A percentile compares a stretch with the other conserved stretches of the same genome.
These are phyloP conservation scores for Eremobia ochroleuca DNA, from an alignment of 2,888 invertebrate genomes.

Conservation along the genomic window DNA sequence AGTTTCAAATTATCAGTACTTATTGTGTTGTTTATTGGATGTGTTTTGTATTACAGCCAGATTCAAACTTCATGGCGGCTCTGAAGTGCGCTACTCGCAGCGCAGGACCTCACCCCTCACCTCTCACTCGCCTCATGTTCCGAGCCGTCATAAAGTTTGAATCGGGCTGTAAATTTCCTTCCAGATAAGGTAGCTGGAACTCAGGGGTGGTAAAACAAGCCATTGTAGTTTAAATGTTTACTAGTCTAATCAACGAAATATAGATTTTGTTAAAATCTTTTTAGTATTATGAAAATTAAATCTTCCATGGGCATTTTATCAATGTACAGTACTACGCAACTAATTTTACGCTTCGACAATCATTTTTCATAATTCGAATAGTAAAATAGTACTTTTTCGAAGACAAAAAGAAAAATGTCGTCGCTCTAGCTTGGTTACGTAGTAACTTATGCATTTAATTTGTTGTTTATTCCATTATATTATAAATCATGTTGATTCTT, in stretches of 20 bases:
- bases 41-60: constrained; percentile 27
- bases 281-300: constrained; percentile 53
- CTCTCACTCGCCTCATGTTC: background rate
- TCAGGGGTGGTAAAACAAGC: constrained; percentile 17
- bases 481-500: constrained; percentile 65
- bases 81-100: background rate
- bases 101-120: background rate
- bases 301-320: constrained; percentile 56
- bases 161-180: background rate
- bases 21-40: constrained; percentile 54
- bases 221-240: constrained; percentile 50
- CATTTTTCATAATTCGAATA: background rate
- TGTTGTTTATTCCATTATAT: constrained; percentile 67
- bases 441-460: constrained; percentile 51
- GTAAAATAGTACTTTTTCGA: background rate
- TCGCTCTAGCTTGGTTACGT: constrained; percentile 1
- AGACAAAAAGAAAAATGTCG: background rate
- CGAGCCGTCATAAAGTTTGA: background rate
- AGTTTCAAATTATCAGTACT: constrained; percentile 54
- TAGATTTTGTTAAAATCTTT: constrained; percentile 57
- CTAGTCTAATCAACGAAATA: constrained; percentile 68
- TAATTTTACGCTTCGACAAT: background rate
- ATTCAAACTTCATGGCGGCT: background rate
- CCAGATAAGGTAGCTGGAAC: background rate
- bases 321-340: constrained; percentile 38